Evolutionary conservation across 1,140 invertebrate species (phyloP).

Genomic region (Tyrophagus putrescentiae): DNA sequence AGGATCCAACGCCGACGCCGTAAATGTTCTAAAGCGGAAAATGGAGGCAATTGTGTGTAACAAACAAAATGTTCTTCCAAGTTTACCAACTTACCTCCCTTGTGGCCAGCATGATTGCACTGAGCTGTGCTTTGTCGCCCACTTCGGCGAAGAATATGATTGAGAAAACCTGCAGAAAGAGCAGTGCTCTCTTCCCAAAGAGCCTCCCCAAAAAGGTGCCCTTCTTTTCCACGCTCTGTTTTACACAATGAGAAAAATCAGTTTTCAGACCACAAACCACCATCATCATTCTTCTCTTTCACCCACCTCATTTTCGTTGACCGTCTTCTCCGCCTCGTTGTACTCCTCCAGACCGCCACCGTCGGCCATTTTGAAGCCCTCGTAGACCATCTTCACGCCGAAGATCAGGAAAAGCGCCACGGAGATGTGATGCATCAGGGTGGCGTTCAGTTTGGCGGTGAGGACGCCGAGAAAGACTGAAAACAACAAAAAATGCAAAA

Average conservation of each 20-base stretch:
- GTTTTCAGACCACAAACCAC: too few relatives aligned
- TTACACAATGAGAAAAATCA: too few relatives aligned
- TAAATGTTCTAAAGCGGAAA: neutral
- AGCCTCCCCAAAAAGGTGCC: neutral
- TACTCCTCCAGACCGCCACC: slow-evolving; percentile 1
- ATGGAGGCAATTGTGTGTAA: neutral
- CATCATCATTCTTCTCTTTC: neutral
- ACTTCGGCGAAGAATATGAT: slow-evolving; percentile 95
- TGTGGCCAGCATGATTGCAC: slow-evolving; percentile 75
- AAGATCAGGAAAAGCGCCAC: slow-evolving; percentile 87
- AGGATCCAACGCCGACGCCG: neutral
- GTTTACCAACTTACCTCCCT: neutral
- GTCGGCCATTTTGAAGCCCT: slow-evolving; percentile 33
- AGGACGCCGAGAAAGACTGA: slow-evolving; percentile 16
- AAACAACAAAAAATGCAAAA: neutral
- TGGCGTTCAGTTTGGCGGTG: slow-evolving; percentile 53
- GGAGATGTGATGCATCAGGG: slow-evolving; percentile 88
- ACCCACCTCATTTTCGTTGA: slow-evolving; percentile 1
- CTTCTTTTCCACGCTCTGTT: neutral
- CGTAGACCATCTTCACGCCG: slow-evolving; percentile 92
- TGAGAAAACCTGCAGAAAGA: slow-evolving; percentile 51
- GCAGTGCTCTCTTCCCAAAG: neutral
- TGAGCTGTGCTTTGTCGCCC: slow-evolving; percentile 92
- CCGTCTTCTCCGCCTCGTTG: neutral
- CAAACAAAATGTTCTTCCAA: neutral